Conservation (phyloP, 2,888 invertebrate genomes). For the Eupithecia pulchellata region DNA sequence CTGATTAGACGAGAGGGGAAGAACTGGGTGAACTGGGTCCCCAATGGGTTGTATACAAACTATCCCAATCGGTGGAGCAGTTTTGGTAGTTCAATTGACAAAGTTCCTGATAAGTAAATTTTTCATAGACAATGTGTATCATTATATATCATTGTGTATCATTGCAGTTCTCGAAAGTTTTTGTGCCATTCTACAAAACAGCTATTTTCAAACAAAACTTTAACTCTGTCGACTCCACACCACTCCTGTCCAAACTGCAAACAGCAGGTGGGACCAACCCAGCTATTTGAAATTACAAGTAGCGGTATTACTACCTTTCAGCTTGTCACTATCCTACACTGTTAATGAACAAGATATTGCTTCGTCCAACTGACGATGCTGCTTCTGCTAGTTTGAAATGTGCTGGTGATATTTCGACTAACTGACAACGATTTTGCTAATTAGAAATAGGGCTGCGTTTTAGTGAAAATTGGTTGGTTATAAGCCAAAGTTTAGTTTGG, state of each 20-base stretch:
- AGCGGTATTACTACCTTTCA: conserved; percentile 7
- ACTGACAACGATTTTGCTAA: neutral
- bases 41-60: neutral
- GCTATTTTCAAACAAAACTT: neutral
- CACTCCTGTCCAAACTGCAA: conserved; percentile 32
- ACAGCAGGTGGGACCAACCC: conserved; percentile 43
- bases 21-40: no score
- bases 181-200: neutral
- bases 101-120: no score
- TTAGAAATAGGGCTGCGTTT: neutral
- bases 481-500: neutral
- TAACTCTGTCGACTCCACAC: conserved; percentile 24
- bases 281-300: conserved; percentile 46
- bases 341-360: conserved; percentile 15
- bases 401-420: neutral
- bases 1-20: no score
- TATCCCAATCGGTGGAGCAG: neutral
- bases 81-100: neutral
- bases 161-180: no score
- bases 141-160: no score
- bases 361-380: conserved; percentile 1
- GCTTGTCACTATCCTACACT: conserved; percentile 4
- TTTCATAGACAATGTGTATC: no score
- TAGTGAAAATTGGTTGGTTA: neutral
- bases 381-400: conserved; percentile 1